Evolutionary conservation across 2,888 invertebrate genomes (phyloP).

Genomic region (Trissolcus brochymenae): DNA sequence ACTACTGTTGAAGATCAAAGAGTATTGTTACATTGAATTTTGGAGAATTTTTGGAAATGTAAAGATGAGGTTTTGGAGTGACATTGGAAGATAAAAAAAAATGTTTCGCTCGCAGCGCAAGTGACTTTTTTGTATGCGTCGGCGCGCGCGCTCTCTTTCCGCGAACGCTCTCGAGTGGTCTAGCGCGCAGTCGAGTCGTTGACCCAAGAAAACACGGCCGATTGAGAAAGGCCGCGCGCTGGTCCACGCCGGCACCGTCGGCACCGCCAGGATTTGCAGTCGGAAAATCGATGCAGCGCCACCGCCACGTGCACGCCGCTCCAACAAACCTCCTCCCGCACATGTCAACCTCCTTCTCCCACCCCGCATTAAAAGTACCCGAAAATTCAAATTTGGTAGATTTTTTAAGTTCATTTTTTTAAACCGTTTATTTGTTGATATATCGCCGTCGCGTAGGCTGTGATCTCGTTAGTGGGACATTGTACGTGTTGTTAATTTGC

Average conservation of each 20-base stretch:
- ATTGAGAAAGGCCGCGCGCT: constrained; percentile 55
- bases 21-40: no score
- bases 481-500: no score
- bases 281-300: constrained; percentile 77
- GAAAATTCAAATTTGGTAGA: no score
- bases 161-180: constrained; percentile 61
- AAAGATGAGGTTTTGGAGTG: no score
- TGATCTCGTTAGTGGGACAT: no score
- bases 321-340: constrained; percentile 30
- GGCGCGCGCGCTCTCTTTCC: constrained; percentile 53
- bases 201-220: constrained; percentile 65
- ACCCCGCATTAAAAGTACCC: background rate
- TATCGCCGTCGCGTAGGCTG: no score
- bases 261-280: constrained; percentile 58
- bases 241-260: constrained; percentile 77
- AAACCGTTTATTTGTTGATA: no score
- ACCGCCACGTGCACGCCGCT: constrained; percentile 56
- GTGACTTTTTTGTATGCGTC: constrained; percentile 62
- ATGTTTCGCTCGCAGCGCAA: constrained; percentile 56
- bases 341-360: background rate
- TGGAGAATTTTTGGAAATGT: no score
- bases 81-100: background rate
- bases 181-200: constrained; percentile 62
- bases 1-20: no score
- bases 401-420: no score